Base-by-base conservation (phyloP, 2,797 vertebrate species). In the Helicolenus hilgendorfi region DNA sequence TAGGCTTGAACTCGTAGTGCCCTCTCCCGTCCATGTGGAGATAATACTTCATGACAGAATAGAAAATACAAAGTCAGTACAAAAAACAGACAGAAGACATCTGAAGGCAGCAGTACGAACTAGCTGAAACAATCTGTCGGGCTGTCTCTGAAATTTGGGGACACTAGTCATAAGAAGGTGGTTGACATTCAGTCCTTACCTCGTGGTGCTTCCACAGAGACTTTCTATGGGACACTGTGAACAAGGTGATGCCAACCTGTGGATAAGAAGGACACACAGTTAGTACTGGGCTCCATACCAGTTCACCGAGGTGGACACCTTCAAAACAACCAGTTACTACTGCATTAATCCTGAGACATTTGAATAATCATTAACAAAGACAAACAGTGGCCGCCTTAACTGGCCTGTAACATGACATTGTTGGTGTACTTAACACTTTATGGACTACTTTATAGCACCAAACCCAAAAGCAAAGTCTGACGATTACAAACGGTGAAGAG, bases 21-120 rank as follows among this genome's bases (percentile, higher is more conserved):
- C 99, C 99, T 96, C 99, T 97, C 45, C 99, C 99, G 24, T 99
- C 99, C 99, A 99, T 99, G 94, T 98, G 99, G 77, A 99, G 98
- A 68, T 99, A 99, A 94, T 96, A 98, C 99, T 99, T 78, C 0
- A 89, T 26, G 92, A 91, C 3, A 29, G 45, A 4, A 83, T 11
- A 11, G 69, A 15, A 67, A 18, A 41, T 0, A 41, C 9, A 38
- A 3, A 38, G 27, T 90, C 7, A 63, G 76, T 72, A 8, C 26
- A 62, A 22, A 14, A 45, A 41, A 45, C 18, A 38, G 26, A 55
- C 11, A 59, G 11, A 10, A 38, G 15, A 63, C 33, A 24, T 49
- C 9, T 13, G 13, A 27, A 35, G 11, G n/a, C 14, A 20, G 31
- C 15, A 72, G 55, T 14, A 45, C 7, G 31, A 29, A 38, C 11